Evolutionary conservation across 2,797 vertebrate genomes (phyloP).

Genomic region (Myripristis jacobus): DNA sequence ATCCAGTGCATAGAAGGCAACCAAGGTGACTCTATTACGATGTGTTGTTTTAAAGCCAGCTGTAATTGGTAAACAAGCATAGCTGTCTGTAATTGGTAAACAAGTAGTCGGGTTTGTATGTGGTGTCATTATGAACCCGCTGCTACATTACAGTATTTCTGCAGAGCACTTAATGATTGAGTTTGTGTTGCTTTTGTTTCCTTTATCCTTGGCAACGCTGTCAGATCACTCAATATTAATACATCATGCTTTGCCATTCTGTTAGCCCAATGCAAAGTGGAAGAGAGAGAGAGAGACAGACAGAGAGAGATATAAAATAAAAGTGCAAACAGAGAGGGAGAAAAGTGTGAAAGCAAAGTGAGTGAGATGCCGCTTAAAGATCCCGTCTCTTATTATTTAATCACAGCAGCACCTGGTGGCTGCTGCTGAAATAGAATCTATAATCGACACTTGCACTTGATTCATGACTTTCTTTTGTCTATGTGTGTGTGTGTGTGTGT

Average conservation of each 20-base stretch:
- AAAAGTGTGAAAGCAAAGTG: constrained; percentile 1
- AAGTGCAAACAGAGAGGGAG: constrained; percentile 30
- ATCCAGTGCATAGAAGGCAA: constrained; percentile 52
- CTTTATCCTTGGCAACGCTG: constrained; percentile 35
- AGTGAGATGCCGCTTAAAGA: constrained; percentile 10
- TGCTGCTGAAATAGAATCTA: constrained; percentile 53
- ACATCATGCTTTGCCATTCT: constrained; percentile 30
- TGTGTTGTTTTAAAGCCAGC: constrained; percentile 52
- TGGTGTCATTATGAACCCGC: constrained; percentile 55
- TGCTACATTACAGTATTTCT: constrained; percentile 55
- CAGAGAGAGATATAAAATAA: constrained; percentile 32
- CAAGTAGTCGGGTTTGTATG: constrained; percentile 66
- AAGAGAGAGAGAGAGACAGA: no score
- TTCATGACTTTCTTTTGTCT: constrained; percentile 15
- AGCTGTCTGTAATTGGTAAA: constrained; percentile 69
- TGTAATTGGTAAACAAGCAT: constrained; percentile 68
- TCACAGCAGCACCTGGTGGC: constrained; percentile 80
- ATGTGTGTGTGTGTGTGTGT: constrained; percentile 11
- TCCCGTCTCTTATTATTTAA: constrained; percentile 58
- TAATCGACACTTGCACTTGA: constrained; percentile 22
- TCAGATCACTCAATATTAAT: constrained; percentile 40
- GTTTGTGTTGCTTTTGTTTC: constrained; percentile 43
- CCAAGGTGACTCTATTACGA: constrained; percentile 55
- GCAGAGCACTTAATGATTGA: constrained; percentile 38
- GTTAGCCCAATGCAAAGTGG: constrained; percentile 32